Conservation (phyloP, 2,797 vertebrate species). For the Hydrocynus forskahlii region DNA sequence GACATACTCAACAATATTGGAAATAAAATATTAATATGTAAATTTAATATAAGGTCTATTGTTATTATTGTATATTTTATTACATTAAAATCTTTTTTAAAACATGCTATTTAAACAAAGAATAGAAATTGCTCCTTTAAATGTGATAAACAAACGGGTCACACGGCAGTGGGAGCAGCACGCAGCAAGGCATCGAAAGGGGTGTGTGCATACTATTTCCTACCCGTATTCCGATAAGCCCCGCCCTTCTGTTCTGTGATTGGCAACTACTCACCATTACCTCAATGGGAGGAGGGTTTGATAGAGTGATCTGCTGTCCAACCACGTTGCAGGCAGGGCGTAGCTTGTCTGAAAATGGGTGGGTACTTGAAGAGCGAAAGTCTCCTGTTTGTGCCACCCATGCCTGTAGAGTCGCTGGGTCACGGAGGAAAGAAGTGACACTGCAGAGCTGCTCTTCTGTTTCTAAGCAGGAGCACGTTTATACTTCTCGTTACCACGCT, state of each 20-base stretch:
- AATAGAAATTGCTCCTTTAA: neutral
- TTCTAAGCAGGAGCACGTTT: neutral
- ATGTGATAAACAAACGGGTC: neutral
- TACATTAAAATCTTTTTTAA: neutral
- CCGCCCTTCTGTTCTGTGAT: neutral
- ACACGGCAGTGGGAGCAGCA: neutral
- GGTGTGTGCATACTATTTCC: neutral
- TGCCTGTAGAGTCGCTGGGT: neutral
- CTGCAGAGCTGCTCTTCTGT: neutral
- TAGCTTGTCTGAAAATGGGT: neutral
- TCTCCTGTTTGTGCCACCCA: neutral
- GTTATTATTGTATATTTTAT: neutral
- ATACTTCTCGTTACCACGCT: neutral
- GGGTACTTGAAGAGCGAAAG: slow-evolving; percentile 1
- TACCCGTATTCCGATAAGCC: neutral
- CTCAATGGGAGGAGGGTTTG: neutral
- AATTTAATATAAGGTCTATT: neutral
- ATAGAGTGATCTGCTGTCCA: neutral
- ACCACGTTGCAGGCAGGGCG: neutral
- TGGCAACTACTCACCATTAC: neutral
- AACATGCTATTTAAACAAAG: neutral
- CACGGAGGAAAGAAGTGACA: neutral
- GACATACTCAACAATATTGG: neutral
- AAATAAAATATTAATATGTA: neutral
- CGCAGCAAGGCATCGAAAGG: neutral